Conservation (phyloP, 2,113 vertebrate species). For the Clinocottus analis region DNA sequence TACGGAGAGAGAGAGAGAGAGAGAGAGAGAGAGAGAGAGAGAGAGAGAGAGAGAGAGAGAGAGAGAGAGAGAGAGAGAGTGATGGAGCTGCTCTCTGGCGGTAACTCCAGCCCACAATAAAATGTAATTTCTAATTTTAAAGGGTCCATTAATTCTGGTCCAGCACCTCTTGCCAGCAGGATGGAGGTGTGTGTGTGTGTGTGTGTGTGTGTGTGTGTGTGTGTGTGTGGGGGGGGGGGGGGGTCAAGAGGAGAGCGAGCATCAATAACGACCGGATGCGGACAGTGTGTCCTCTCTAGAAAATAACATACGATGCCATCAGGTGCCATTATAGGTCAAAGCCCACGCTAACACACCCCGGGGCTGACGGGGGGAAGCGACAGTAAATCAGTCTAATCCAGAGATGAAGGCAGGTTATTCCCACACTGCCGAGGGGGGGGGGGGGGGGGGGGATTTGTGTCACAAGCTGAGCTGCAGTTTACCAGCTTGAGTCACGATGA, state of each 20-base stretch:
- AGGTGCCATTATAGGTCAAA: constrained; percentile 65
- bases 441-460: constrained; percentile 41
- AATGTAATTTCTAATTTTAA: constrained; percentile 69
- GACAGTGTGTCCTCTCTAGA: constrained; percentile 62
- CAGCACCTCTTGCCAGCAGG: constrained; percentile 37
- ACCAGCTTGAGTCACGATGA: constrained; percentile 63
- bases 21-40: constrained; percentile 11
- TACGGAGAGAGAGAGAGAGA: constrained; percentile 8
- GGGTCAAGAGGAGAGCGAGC: constrained; percentile 65
- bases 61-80: constrained; percentile 13
- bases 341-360: constrained; percentile 49
- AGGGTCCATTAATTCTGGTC: constrained; percentile 59
- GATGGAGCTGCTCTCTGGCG: constrained; percentile 44
- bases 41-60: constrained; percentile 11
- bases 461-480: constrained; percentile 57
- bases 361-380: constrained; percentile 15
- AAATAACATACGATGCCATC: constrained; percentile 64
- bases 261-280: constrained; percentile 64
- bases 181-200: no score
- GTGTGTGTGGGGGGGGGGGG: no score
- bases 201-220: no score
- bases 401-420: constrained; percentile 60
- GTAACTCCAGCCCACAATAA: constrained; percentile 57
- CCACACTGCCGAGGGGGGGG: constrained; percentile 16
- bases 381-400: constrained; percentile 63